phyloP scores from a whole-genome alignment of 2,888 invertebrate species.

The Lasioglossum villosulum region DNA sequence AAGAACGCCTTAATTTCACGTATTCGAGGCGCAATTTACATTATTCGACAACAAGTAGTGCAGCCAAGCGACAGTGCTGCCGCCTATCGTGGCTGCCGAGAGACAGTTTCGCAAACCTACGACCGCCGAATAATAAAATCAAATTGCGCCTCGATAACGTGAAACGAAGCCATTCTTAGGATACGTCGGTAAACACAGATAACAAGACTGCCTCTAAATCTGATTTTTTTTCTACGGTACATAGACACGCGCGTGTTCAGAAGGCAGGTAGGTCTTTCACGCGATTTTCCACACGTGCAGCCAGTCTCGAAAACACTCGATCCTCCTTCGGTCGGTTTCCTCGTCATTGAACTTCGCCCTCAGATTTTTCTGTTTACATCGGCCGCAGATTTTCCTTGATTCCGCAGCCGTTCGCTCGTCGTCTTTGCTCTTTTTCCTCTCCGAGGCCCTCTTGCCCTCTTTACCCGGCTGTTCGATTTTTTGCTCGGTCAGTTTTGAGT shows the following conservation, averaged over 20 bases:
- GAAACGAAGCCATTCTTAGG: too few species aligned
- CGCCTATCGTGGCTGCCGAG: too few species aligned
- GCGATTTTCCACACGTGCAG: conserved; percentile 6
- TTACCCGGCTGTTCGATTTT: background rate
- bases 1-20: too few species aligned
- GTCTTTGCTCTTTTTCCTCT: conserved; percentile 10
- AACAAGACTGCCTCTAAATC: background rate
- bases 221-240: background rate
- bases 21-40: too few species aligned
- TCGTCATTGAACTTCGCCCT: conserved; percentile 30
- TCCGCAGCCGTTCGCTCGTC: background rate
- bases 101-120: too few species aligned
- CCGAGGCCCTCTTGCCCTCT: background rate
- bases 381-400: conserved; percentile 11
- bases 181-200: too few species aligned
- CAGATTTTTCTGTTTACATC: background rate
- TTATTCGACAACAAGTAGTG: too few species aligned
- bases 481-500: conserved; percentile 23
- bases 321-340: conserved; percentile 17
- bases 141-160: too few species aligned
- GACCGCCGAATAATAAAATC: too few species aligned
- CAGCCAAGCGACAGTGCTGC: too few species aligned
- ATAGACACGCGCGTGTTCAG: background rate
- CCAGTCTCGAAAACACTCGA: background rate
- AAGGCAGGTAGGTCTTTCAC: background rate